Evolutionary conservation across 2,797 vertebrate species (phyloP).

Genomic region (Schizopygopsis pylzovi): DNA sequence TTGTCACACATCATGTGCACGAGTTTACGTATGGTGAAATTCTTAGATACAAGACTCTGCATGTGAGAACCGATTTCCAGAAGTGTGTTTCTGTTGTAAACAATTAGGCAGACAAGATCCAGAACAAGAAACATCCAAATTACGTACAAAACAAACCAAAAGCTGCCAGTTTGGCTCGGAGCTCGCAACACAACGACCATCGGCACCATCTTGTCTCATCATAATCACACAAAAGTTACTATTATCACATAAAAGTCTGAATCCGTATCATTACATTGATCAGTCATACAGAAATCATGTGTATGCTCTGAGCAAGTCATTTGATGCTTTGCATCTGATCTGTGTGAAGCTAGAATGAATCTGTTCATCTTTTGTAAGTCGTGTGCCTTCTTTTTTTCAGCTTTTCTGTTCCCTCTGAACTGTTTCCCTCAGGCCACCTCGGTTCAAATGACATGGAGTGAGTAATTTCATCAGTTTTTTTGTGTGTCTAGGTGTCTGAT

Average conservation of each 20-base stretch:
- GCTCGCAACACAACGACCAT: no score
- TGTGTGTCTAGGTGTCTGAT: not conserved
- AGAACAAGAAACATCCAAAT: no score
- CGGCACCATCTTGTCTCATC: no score
- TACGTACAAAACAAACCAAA: no score
- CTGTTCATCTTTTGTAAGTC: slow-evolving; percentile 10
- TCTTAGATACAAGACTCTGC: no score
- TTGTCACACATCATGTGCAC: no score
- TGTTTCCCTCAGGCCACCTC: slow-evolving; percentile 22
- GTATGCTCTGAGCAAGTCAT: not conserved
- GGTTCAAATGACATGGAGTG: slow-evolving; percentile 3
- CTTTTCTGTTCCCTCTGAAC: slow-evolving; percentile 8
- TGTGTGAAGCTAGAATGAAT: not conserved
- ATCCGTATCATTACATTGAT: not conserved
- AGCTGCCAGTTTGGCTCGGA: no score
- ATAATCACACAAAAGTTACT: no score
- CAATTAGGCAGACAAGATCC: no score
- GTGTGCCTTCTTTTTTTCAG: not conserved
- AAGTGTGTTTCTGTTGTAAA: no score
- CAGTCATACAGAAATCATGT: not conserved
- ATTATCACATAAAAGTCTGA: not conserved
- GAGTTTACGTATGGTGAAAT: no score
- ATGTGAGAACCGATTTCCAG: no score
- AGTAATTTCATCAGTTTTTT: slow-evolving; percentile 1
- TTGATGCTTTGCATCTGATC: slow-evolving; percentile 2